Percentiles rank a stretch among this genome's conserved stretches.
phyloP scores from a whole-genome alignment of 2,888 invertebrate genomes.

The Eupithecia subumbrata region DNA sequence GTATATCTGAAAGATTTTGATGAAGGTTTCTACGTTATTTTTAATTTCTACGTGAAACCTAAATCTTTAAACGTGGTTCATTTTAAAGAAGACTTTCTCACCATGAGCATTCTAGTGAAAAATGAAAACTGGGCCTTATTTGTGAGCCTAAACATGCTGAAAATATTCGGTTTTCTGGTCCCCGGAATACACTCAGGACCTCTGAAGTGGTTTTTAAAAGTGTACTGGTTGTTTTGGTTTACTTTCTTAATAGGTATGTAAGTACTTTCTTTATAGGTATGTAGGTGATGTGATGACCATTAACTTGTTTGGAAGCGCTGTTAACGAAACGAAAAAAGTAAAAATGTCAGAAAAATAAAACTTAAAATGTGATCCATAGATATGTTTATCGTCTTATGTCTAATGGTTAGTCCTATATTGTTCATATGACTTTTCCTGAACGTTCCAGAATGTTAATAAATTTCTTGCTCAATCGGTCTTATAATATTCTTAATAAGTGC shows the following conservation, averaged over 20 bases:
- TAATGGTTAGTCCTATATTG: not conserved
- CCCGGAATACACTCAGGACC: slow-evolving; percentile 19
- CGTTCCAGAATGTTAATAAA: no score
- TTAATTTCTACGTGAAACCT: not conserved
- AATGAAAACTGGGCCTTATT: slow-evolving; percentile 44
- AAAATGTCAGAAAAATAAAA: not conserved
- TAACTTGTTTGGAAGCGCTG: not conserved
- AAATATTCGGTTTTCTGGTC: slow-evolving; percentile 46
- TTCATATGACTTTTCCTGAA: no score
- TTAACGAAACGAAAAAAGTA: not conserved
- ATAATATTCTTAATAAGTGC: no score
- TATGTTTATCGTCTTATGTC: not conserved
- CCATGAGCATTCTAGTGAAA: slow-evolving; percentile 42
- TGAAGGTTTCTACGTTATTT: not conserved
- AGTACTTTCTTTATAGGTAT: slow-evolving; percentile 32
- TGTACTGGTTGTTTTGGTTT: slow-evolving; percentile 46
- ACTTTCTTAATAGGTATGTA: slow-evolving; percentile 33
- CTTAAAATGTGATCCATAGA: not conserved
- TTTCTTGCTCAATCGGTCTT: no score
- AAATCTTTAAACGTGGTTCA: not conserved
- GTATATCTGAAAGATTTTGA: not conserved
- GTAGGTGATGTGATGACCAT: no score
- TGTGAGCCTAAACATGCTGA: slow-evolving; percentile 47
- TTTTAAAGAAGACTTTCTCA: not conserved
- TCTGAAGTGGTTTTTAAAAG: slow-evolving; percentile 21